These are phyloP conservation scores for Galeruca laticollis DNA, from an alignment of 2,888 invertebrate species.

Conservation along the genomic window DNA sequence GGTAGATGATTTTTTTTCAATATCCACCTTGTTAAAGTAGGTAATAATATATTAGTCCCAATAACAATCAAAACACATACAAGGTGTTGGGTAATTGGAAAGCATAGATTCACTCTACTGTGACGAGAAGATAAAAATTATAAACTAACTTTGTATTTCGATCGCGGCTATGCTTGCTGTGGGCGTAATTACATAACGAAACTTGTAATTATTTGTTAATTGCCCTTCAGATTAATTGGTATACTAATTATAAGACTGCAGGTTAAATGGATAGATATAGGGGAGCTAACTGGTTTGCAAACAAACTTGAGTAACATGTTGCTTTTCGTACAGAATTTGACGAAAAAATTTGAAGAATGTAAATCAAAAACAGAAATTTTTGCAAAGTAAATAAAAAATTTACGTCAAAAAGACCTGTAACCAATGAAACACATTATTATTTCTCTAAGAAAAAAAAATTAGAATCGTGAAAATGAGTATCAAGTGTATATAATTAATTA, in stretches of 20 bases:
- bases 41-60: slow-evolving; percentile 26
- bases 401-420: too few relatives aligned
- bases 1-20: not conserved
- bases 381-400: too few relatives aligned
- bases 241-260: slow-evolving; percentile 18
- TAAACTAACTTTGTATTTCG: slow-evolving; percentile 32
- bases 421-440: too few relatives aligned
- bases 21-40: slow-evolving; percentile 21
- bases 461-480: too few relatives aligned
- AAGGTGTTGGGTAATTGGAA: slow-evolving; percentile 38
- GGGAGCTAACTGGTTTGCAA: too few relatives aligned
- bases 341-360: too few relatives aligned
- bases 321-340: too few relatives aligned
- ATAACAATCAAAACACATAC: slow-evolving; percentile 33
- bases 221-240: slow-evolving; percentile 33
- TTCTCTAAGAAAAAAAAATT: too few relatives aligned
- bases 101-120: slow-evolving; percentile 50
- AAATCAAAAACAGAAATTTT: too few relatives aligned
- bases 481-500: too few relatives aligned
- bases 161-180: slow-evolving; percentile 32
- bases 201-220: slow-evolving; percentile 38
- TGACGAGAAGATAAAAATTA: slow-evolving; percentile 44
- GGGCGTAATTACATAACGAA: slow-evolving; percentile 34
- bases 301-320: too few relatives aligned
- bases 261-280: not conserved